phyloP scores from a whole-genome alignment of 2,113 vertebrate species.

The Poicephalus meyeri region DNA sequence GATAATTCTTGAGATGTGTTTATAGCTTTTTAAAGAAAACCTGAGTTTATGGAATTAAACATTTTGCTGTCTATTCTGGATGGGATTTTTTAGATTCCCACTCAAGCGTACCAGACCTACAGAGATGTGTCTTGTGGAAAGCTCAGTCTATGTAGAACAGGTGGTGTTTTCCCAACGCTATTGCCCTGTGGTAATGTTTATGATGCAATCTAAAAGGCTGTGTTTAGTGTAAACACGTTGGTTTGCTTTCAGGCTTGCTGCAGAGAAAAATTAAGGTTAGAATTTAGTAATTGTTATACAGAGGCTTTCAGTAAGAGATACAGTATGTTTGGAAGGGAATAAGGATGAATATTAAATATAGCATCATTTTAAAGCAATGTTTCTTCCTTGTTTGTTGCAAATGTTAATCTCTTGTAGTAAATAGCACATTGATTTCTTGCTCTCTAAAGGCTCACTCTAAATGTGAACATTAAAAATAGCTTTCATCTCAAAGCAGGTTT shows the following conservation, averaged over 20 bases:
- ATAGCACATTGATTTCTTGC: neutral
- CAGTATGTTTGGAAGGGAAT: neutral
- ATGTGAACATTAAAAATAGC: neutral
- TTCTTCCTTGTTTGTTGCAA: constrained; percentile 1
- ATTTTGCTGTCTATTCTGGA: neutral
- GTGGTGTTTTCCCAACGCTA: neutral
- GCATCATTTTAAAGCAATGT: neutral
- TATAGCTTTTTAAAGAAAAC: neutral
- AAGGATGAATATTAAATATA: constrained; percentile 8
- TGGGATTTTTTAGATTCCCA: neutral
- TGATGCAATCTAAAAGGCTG: constrained; percentile 29
- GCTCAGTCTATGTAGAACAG: neutral
- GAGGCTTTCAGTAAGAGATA: neutral
- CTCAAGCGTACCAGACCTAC: neutral
- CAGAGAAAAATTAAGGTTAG: constrained; percentile 11
- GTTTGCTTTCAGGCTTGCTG: constrained; percentile 28
- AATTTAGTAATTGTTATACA: constrained; percentile 14
- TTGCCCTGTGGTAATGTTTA: constrained; percentile 28
- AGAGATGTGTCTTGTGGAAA: neutral
- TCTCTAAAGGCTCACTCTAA: constrained; percentile 18
- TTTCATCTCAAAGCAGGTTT: neutral
- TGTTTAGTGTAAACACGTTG: constrained; percentile 45
- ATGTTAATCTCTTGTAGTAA: constrained; percentile 19
- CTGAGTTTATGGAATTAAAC: neutral
- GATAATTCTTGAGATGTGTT: neutral